Evolutionary conservation across 2,113 vertebrate genomes (phyloP).

Genomic region (Falcunculus frontatus): DNA sequence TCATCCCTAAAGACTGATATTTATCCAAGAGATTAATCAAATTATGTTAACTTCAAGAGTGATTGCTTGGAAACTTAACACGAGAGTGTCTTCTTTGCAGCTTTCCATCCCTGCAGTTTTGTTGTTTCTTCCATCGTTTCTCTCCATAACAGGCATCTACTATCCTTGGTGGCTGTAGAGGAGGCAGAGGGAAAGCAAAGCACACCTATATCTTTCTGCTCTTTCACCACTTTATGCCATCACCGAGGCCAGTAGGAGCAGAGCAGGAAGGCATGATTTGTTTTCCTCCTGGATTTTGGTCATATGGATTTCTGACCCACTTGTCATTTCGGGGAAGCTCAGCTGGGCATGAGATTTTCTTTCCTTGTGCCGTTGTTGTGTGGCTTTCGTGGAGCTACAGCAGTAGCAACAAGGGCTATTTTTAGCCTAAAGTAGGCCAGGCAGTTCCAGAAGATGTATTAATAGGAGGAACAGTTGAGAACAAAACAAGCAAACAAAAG

Average conservation of each 20-base stretch:
- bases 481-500: slow-evolving; percentile 8
- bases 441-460: slow-evolving; percentile 38
- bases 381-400: neutral
- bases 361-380: neutral
- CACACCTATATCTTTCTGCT: neutral
- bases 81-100: neutral
- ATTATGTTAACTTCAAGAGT: neutral
- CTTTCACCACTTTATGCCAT: neutral
- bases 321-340: neutral
- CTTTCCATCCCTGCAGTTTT: neutral
- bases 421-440: slow-evolving; percentile 63
- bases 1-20: neutral
- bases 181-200: neutral
- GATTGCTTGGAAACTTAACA: neutral
- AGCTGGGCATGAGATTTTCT: neutral
- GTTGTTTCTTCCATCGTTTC: neutral
- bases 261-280: neutral
- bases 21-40: neutral
- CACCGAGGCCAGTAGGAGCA: neutral
- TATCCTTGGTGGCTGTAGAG: neutral
- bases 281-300: neutral
- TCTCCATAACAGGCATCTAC: neutral
- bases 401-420: slow-evolving; percentile 44
- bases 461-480: slow-evolving; percentile 43
- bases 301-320: neutral